Evolutionary conservation across 2,113 vertebrate species (phyloP).

Genomic region (Pristiophorus japonicus): DNA sequence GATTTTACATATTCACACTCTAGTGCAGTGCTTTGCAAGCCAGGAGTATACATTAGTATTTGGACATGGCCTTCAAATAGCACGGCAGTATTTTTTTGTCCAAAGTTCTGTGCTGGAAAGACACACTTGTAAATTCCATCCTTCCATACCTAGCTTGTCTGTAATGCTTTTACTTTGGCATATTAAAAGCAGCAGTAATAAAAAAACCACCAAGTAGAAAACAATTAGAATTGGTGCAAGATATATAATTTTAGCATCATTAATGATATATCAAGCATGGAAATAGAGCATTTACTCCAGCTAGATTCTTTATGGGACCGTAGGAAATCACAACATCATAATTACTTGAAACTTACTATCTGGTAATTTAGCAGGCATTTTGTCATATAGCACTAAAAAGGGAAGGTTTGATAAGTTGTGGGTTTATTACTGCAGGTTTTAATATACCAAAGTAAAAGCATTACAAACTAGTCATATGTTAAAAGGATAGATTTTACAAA

Average conservation of each 20-base stretch:
- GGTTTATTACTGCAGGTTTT: too few species aligned
- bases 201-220: not conserved
- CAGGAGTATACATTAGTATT: not conserved
- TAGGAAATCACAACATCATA: not conserved
- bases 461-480: not conserved
- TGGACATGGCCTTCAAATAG: not conserved
- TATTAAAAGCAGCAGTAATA: not conserved
- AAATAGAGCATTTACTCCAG: not conserved
- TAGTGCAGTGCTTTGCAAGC: not conserved
- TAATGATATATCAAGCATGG: not conserved
- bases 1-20: not conserved
- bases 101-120: not conserved
- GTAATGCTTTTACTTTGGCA: not conserved
- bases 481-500: not conserved
- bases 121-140: not conserved
- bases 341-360: not conserved
- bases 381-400: not conserved
- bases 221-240: not conserved
- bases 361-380: not conserved
- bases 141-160: not conserved
- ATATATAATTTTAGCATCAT: not conserved
- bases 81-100: not conserved
- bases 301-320: not conserved
- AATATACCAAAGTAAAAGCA: not conserved
- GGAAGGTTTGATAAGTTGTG: not conserved